These are phyloP conservation scores for Poecilia latipinna DNA, from an alignment of 2,113 vertebrate genomes.

Conservation along the genomic window DNA sequence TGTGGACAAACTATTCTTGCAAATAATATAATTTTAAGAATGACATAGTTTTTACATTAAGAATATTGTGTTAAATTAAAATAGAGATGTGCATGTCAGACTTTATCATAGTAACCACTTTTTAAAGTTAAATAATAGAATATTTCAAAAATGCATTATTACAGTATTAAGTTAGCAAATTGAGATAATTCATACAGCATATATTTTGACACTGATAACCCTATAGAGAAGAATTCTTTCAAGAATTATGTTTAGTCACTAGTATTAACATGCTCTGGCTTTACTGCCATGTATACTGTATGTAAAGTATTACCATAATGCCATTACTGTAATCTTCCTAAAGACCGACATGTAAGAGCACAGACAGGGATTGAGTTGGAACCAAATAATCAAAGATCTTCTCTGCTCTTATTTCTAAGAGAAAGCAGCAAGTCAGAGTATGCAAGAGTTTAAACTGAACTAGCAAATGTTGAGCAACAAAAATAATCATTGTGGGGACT, in stretches of 20 bases:
- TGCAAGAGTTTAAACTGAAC: conserved; percentile 23
- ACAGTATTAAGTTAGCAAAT: too few relatives aligned
- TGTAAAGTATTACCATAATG: conserved; percentile 8
- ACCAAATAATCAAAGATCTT: conserved; percentile 49
- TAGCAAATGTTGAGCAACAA: conserved; percentile 60
- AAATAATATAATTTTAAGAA: too few relatives aligned
- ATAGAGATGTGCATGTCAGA: too few relatives aligned
- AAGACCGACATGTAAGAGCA: conserved; percentile 17
- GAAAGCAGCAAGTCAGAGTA: conserved; percentile 66
- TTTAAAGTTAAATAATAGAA: too few relatives aligned
- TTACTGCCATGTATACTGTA: not conserved
- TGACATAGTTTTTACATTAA: too few relatives aligned
- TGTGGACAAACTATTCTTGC: too few relatives aligned
- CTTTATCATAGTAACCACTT: too few relatives aligned
- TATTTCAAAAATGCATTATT: too few relatives aligned
- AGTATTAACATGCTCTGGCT: not conserved
- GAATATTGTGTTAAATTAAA: too few relatives aligned
- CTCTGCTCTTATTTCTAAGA: conserved; percentile 23
- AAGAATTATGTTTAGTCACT: not conserved
- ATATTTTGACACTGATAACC: too few relatives aligned
- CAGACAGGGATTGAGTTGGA: conserved; percentile 40
- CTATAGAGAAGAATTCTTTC: too few relatives aligned
- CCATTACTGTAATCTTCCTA: conserved; percentile 6
- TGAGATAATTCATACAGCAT: too few relatives aligned
- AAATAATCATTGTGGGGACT: conserved; percentile 52